These are phyloP conservation scores for Chorisops tibialis DNA, from an alignment of 2,888 invertebrate genomes.

Conservation along the genomic window DNA sequence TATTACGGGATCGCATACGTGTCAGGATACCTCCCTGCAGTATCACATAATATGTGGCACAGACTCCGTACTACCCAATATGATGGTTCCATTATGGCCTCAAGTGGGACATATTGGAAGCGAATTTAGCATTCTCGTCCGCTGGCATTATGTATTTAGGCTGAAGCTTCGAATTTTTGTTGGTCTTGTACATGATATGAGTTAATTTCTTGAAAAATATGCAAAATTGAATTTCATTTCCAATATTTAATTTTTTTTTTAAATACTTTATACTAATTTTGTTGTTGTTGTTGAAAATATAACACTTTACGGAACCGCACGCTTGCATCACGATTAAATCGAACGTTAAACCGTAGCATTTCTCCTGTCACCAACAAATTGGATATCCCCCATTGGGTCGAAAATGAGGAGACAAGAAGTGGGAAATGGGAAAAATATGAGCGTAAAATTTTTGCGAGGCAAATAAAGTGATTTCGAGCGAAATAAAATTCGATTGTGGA, in stretches of 20 bases:
- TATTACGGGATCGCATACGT: slow-evolving; percentile 50
- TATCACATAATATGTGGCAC: slow-evolving; percentile 2
- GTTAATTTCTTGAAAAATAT: slow-evolving; percentile 34
- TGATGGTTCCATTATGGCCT: slow-evolving; percentile 6
- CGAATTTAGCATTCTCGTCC: slow-evolving; percentile 3
- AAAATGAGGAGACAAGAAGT: too few species aligned
- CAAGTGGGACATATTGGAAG: not conserved
- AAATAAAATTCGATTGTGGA: too few species aligned
- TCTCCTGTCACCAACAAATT: slow-evolving; percentile 16
- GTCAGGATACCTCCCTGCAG: slow-evolving; percentile 29
- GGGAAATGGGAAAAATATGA: too few species aligned
- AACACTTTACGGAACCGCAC: slow-evolving; percentile 15
- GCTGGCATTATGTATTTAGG: slow-evolving; percentile 4
- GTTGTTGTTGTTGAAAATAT: slow-evolving; percentile 16
- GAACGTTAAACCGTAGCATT: slow-evolving; percentile 26
- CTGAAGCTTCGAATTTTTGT: slow-evolving; percentile 3
- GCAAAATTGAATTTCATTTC: slow-evolving; percentile 32
- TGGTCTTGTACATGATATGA: slow-evolving; percentile 25
- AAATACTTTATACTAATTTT: slow-evolving; percentile 2
- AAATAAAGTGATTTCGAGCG: too few species aligned
- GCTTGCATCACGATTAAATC: slow-evolving; percentile 23
- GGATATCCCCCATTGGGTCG: slow-evolving; percentile 7
- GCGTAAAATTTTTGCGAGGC: too few species aligned
- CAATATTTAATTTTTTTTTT: slow-evolving; percentile 22
- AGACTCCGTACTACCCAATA: not conserved